Conservation (phyloP, 2,797 vertebrate species). For the Syndactyla subalaris region DNA sequence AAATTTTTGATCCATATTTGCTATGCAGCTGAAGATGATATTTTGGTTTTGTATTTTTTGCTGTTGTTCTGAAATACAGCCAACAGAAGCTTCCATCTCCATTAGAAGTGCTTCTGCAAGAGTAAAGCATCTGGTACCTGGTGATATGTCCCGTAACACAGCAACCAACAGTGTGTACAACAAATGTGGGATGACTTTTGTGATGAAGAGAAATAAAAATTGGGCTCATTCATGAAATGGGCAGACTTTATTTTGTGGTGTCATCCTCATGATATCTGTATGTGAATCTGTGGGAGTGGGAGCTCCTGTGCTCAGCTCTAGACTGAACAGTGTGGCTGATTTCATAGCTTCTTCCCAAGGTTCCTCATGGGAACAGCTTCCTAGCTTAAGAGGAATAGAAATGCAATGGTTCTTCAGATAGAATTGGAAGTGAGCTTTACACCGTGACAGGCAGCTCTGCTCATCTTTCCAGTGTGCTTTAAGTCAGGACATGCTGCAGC, state of each 20-base stretch:
- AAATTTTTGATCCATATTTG: constrained; percentile 79
- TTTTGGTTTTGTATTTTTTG: constrained; percentile 77
- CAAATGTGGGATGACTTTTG: constrained; percentile 68
- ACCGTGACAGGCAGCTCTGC: neutral
- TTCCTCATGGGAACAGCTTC: neutral
- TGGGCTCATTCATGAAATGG: constrained; percentile 50
- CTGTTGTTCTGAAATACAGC: constrained; percentile 67
- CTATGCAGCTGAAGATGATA: constrained; percentile 78
- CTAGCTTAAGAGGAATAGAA: neutral
- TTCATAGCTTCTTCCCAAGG: neutral
- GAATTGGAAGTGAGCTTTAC: neutral
- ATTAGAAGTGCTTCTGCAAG: constrained; percentile 80
- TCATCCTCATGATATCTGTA: neutral
- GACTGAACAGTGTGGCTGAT: neutral
- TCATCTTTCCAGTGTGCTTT: neutral
- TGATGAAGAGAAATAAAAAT: constrained; percentile 71
- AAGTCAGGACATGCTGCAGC: neutral
- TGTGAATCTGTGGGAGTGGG: neutral
- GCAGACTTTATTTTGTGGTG: constrained; percentile 21
- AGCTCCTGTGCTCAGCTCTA: neutral
- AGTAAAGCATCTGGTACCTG: constrained; percentile 63
- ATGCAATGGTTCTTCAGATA: neutral
- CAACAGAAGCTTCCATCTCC: constrained; percentile 74
- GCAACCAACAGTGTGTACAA: constrained; percentile 59
- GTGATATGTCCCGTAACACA: constrained; percentile 65